Evolutionary conservation across 2,113 vertebrate genomes (phyloP).

Genomic region (Petromus typicus): DNA sequence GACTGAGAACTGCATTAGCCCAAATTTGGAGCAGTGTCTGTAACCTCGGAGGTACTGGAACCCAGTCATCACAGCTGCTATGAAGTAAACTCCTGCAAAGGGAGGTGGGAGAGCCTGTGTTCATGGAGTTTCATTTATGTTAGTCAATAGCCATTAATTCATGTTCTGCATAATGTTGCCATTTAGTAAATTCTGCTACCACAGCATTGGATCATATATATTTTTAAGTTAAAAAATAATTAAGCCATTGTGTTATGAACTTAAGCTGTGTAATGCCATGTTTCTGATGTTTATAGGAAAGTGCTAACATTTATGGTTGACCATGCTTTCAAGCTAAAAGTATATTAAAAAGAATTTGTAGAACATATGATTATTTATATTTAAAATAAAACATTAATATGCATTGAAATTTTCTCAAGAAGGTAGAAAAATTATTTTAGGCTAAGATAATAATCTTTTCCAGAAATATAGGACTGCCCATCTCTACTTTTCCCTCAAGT

Average conservation of each 20-base stretch:
- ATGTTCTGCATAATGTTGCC: background rate
- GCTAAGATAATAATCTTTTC: background rate
- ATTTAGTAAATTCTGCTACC: constrained; percentile 20
- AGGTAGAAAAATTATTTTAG: constrained; percentile 32
- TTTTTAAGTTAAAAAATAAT: background rate
- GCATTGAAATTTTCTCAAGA: constrained; percentile 51
- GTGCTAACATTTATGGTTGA: background rate
- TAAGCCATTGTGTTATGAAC: background rate
- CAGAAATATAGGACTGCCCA: background rate
- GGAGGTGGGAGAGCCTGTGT: background rate
- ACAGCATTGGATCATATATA: background rate
- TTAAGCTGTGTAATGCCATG: background rate
- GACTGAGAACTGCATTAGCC: background rate
- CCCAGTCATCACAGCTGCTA: background rate
- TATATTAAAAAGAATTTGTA: background rate
- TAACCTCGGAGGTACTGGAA: background rate
- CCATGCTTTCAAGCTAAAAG: background rate
- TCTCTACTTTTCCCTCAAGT: background rate
- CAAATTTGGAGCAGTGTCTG: background rate
- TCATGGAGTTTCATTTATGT: background rate
- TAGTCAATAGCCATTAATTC: background rate
- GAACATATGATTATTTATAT: background rate
- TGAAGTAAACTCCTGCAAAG: background rate
- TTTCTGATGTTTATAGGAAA: background rate
- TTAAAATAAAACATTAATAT: constrained; percentile 1